Evolutionary conservation across 2,888 invertebrate species (phyloP), one percentile per base, ranked within the genome.

Genomic region (Parnassius smintheus): DNA sequence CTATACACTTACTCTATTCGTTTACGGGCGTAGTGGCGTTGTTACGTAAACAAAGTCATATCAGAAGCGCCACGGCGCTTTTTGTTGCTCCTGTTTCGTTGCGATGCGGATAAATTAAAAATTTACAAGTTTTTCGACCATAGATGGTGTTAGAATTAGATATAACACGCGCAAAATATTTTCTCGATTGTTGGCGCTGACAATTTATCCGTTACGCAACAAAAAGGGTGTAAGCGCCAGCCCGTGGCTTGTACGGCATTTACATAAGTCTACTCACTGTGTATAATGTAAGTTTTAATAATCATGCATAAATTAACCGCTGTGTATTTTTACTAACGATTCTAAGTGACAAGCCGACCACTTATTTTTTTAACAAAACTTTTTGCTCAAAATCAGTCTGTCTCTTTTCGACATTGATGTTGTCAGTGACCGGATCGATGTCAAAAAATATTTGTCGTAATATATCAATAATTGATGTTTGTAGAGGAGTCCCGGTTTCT

Each of bases 1-100:
- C n/a, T n/a, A 90, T 90, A 91, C 88, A 91, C 88, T 86, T 85
- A 85, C 83, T 84, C 81, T 86, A 85, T 88, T 91, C 80, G 76
- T 88, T 88, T 87, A 86, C 86, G 90, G 89, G 90, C 83, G 86
- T 81, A 77, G 83, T 88, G 88, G 82, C 85, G 86, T 85, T 80
- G 82, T 82, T 83, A 86, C 83, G 66, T 73, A 85, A 84, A 83
- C 83, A 80, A 85, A 89, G 84, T 91, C 91, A 91, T 91, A 91
- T 91, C 91, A 91, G 84, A 86, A 78, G 77, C 86, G 86, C 75
- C 85, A 82, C 81, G 80, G 81, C 81, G 83, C 75, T 79, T 72
- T 75, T 69, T 72, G 67, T 73, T 70, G 73, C 70, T 71, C 74
- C 75, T 75, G 68, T 75, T 80, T 81, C 79, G 76, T 72, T 75